Evolutionary conservation across 1,140 invertebrate species (phyloP), one percentile per base, ranked within the genome.

Genomic region (Apis dorsata): DNA sequence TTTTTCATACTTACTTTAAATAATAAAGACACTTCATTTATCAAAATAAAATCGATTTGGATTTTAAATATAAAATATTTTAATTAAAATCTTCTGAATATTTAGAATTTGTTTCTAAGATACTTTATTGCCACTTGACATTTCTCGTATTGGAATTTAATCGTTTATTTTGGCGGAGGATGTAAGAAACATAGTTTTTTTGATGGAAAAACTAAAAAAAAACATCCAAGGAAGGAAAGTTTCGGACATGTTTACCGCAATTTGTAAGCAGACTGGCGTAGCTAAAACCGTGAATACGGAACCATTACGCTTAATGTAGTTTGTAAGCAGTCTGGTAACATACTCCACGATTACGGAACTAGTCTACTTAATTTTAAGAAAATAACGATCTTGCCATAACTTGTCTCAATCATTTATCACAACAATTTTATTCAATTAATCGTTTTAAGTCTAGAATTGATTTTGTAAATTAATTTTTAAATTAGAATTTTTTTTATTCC

Each of bases 301-400:
- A 19, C 24, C 63, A 34, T 65, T 65, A 65, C 69, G 69, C 19
- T 70, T 70, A 57, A 73, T 73, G 53, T 34, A 60, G 28, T 73
- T 59, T 60, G 55, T 21, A 57, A 73, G 55, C 24, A 59, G 71
- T 7, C 55, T 60, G 51, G 53, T 72, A 34, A 57, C 53, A 13
- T 59, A 24, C 10, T 44, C 28, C 44, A 21, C 68, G 68, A 70
- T 70, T 70, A 70, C n/a, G 49, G 55, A 73, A 60, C 28, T 60
- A 21, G 28, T 73, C 71, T 49, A 28, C 28, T 73, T 57, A 60
- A 34, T 59, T 60, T 73, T 60, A 10, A 73, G 71, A 60, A 60
- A 73, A 34, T 44, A 44, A 59, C 10, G 28, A 21, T 44, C 55
- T 49, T 12, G 55, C 7, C 19, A 19, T 9, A 44, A 73, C 55